Conservation (phyloP, 2,888 invertebrate genomes). For the Apamea sordens region DNA sequence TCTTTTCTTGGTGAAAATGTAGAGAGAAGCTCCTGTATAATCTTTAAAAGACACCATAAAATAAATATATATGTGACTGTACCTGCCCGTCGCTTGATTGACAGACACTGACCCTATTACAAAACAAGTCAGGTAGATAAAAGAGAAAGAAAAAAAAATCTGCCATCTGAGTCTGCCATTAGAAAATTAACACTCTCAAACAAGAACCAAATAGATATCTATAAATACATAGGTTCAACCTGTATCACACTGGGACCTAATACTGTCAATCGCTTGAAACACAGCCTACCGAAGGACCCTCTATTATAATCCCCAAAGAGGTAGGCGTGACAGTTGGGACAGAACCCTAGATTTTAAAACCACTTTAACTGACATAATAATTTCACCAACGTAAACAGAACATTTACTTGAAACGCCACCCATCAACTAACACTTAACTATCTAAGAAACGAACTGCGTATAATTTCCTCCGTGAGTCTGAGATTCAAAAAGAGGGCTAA, state of each 20-base stretch:
- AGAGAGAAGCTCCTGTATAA: not conserved
- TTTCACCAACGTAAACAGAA: slow-evolving; percentile 58
- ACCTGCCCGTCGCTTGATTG: not conserved
- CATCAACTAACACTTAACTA: slow-evolving; percentile 74
- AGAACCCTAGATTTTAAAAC: slow-evolving; percentile 7
- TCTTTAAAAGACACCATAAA: not conserved
- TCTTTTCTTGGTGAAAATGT: not conserved
- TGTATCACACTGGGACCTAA: slow-evolving; percentile 23
- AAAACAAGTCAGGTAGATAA: not conserved
- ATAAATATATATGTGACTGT: not conserved
- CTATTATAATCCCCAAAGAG: slow-evolving; percentile 47
- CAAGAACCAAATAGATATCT: not conserved
- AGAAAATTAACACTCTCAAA: slow-evolving; percentile 15
- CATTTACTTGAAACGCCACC: slow-evolving; percentile 61
- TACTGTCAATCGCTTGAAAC: slow-evolving; percentile 49
- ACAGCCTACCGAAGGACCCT: slow-evolving; percentile 20
- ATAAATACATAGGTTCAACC: slow-evolving; percentile 32
- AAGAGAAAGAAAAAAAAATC: not conserved
- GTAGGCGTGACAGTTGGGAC: slow-evolving; percentile 27
- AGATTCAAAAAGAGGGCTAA: slow-evolving; percentile 82
- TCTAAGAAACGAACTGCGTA: slow-evolving; percentile 80
- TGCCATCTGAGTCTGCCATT: slow-evolving; percentile 12
- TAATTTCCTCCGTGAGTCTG: slow-evolving; percentile 79
- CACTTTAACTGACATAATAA: slow-evolving; percentile 43
- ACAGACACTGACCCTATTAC: not conserved